These are phyloP conservation scores for Bettongia penicillata DNA, from an alignment of 2,113 vertebrate species.

Conservation along the genomic window DNA sequence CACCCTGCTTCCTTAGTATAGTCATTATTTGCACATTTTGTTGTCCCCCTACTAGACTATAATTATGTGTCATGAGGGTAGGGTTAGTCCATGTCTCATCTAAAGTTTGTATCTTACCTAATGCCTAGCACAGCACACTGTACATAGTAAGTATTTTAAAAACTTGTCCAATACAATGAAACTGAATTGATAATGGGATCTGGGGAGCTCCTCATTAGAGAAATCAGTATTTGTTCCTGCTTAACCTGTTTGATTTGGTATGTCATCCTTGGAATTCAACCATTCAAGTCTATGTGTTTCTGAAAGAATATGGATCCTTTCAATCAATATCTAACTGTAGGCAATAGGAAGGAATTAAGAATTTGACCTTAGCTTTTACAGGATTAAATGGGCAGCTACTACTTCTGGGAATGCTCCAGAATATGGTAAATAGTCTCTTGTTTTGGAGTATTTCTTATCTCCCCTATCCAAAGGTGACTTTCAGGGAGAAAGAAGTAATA, in stretches of 20 bases:
- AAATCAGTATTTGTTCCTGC: neutral
- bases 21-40: neutral
- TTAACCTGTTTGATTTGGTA: neutral
- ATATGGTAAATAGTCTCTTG: neutral
- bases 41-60: neutral
- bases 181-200: neutral
- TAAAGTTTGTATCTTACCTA: neutral
- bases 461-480: neutral
- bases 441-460: neutral
- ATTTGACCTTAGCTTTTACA: neutral
- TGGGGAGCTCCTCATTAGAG: neutral
- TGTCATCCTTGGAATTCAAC: neutral
- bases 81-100: neutral
- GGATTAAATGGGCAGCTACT: neutral
- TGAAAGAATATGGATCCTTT: neutral
- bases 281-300: neutral
- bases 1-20: neutral
- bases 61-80: neutral
- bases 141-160: neutral
- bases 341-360: neutral
- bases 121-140: neutral
- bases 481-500: neutral
- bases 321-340: neutral
- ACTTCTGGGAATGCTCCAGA: neutral
- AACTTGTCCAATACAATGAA: neutral